A percentile compares a stretch with the other conserved stretches of the same genome.
Conservation (phyloP, 2,113 vertebrate species). For the Daboia siamensis region DNA sequence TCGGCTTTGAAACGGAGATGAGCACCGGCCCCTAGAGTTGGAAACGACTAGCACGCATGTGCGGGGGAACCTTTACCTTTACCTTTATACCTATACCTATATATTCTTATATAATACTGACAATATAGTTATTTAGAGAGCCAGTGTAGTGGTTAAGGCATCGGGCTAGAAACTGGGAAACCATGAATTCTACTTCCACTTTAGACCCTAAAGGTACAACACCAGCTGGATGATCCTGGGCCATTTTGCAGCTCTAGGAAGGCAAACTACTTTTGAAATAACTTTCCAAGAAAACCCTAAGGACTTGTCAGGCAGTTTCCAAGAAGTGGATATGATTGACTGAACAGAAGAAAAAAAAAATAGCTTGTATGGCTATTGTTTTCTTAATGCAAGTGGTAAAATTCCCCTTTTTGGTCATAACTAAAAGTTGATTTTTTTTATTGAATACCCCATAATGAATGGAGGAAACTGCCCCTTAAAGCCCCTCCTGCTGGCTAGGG, state of each 20-base stretch:
- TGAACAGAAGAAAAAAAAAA: not conserved
- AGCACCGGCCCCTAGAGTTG: too few relatives aligned
- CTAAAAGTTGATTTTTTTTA: not conserved
- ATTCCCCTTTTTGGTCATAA: not conserved
- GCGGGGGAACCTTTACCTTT: too few relatives aligned
- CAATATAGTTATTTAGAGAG: not conserved
- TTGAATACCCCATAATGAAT: not conserved
- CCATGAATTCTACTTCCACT: not conserved
- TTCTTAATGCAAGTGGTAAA: not conserved
- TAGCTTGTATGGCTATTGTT: not conserved
- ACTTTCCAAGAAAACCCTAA: not conserved
- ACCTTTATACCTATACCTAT: too few relatives aligned
- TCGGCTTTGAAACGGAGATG: too few relatives aligned
- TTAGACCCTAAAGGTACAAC: not conserved
- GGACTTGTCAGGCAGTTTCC: not conserved
- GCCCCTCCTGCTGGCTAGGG: not conserved
- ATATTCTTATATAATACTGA: not conserved
- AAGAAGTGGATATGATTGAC: not conserved
- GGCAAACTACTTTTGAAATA: not conserved
- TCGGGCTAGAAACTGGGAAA: not conserved
- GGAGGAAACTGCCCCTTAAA: not conserved
- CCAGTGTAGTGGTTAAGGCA: not conserved
- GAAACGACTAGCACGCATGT: too few relatives aligned
- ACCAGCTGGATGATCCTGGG: not conserved
- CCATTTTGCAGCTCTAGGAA: not conserved